A percentile compares a stretch with the other conserved stretches of the same genome.
Conservation (phyloP, 1,140 invertebrate species). For the Drosophila simulans region DNA sequence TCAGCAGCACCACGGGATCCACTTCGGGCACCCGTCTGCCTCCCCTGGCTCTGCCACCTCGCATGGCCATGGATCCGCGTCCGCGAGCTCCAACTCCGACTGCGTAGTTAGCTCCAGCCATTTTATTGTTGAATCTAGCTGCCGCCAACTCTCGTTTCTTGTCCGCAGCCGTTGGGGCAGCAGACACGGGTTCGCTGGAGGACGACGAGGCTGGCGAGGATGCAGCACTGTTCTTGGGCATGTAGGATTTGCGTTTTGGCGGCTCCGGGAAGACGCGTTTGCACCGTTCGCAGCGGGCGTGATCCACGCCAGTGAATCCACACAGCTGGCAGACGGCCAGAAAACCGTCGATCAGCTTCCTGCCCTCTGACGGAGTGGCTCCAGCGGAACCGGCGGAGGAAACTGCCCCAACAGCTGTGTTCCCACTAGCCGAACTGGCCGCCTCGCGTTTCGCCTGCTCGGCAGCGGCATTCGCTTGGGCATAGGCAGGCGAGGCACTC, state of each 20-base stretch:
- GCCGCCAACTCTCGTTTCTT: slow-evolving; percentile 59
- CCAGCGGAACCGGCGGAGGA: slow-evolving; percentile 75
- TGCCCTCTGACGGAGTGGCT: slow-evolving; percentile 37
- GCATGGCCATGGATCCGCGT: slow-evolving; percentile 56
- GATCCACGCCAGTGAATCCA: slow-evolving; percentile 89
- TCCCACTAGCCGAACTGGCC: slow-evolving; percentile 25
- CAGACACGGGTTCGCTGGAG: slow-evolving; percentile 26
- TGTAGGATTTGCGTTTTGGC: slow-evolving; percentile 86
- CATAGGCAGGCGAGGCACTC: slow-evolving; percentile 39
- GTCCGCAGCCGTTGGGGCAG: slow-evolving; percentile 75
- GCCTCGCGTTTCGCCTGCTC: slow-evolving; percentile 60
- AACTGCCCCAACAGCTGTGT: slow-evolving; percentile 4
- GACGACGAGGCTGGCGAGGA: slow-evolving; percentile 55
- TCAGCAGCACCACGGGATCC: slow-evolving; percentile 88
- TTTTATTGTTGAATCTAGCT: slow-evolving; percentile 31
- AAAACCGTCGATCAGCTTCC: slow-evolving; percentile 88
- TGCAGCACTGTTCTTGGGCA: slow-evolving; percentile 50
- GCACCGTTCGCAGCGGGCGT: slow-evolving; percentile 89
- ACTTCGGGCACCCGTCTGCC: slow-evolving; percentile 84
- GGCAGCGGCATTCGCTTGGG: slow-evolving; percentile 38
- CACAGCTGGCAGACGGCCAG: slow-evolving; percentile 90
- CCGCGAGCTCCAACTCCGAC: slow-evolving; percentile 38
- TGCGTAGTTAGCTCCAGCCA: slow-evolving; percentile 16
- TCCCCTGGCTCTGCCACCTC: slow-evolving; percentile 64
- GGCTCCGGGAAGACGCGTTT: slow-evolving; percentile 87